These are phyloP conservation scores for Pipistrellus pipistrellus DNA, from an alignment of 2,797 vertebrate species.

Conservation along the genomic window DNA sequence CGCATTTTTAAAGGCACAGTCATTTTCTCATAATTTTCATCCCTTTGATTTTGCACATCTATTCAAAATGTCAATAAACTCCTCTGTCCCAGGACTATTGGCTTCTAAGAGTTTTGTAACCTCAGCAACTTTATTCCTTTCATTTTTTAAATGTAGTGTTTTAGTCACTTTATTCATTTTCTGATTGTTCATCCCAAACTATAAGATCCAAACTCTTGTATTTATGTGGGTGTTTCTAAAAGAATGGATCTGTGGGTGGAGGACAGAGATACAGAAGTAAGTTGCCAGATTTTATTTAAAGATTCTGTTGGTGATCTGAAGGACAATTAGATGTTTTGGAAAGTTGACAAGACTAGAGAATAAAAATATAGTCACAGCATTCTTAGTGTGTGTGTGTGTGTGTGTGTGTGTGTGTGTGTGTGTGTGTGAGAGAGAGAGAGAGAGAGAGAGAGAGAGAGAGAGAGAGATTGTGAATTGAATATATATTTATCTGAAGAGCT, in stretches of 20 bases:
- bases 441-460: not conserved
- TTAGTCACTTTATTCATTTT: constrained; percentile 66
- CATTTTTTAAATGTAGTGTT: constrained; percentile 54
- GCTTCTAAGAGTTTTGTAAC: constrained; percentile 64
- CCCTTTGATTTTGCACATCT: constrained; percentile 82
- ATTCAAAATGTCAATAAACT: constrained; percentile 72
- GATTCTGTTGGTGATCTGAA: not conserved
- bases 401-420: not conserved
- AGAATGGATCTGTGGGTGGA: not conserved
- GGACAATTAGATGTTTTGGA: not conserved
- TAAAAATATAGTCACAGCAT: not conserved
- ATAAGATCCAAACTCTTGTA: constrained; percentile 59
- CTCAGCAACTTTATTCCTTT: constrained; percentile 74
- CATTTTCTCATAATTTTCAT: constrained; percentile 63
- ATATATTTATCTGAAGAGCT: not conserved
- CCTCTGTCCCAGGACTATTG: constrained; percentile 53
- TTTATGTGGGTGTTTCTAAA: constrained; percentile 42
- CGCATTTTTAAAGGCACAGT: constrained; percentile 58
- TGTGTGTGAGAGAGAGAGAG: not conserved
- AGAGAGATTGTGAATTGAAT: not conserved
- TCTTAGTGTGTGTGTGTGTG: not conserved
- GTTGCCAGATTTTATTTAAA: not conserved
- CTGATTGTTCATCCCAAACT: constrained; percentile 12
- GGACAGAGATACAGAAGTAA: not conserved
- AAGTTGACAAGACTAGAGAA: not conserved